Base-by-base conservation (phyloP, 2,888 invertebrate genomes). In the Acleris sparsana region DNA sequence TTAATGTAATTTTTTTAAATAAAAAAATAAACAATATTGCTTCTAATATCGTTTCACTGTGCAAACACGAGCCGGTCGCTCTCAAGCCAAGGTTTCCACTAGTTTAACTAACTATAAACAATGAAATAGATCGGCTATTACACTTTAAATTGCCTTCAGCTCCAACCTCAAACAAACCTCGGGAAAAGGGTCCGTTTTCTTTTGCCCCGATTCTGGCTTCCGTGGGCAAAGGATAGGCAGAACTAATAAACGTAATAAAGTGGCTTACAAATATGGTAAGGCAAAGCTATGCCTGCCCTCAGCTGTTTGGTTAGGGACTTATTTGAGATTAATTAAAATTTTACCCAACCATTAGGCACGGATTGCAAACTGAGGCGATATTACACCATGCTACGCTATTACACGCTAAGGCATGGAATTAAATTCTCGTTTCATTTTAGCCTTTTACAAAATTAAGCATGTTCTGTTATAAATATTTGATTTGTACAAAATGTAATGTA, bases 111-210 rank as follows among this genome's bases (percentile, higher is more conserved):
- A 53, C 49, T 20, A 22, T 22, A 53, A 43, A 53, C 49, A 25
- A 64, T 59, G 48, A 49, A 59, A 59, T 53, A 18, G 53, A 49
- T 59, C 46, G 44, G 48, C 48, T 48, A 59, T 64, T 48, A 59
- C 53, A 59, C 49, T 43, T 52, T 55, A 75, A 79, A 79, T 72
- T 73, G 77, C 73, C 69, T 73, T 77, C 74, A 79, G 74, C 77
- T 70, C 73, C 66, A 72, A 77, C 75, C 76, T 74, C 69, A 68
- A 69, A 73, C 70, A 71, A 70, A 75, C 72, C 70, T 72, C 69
- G 67, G 75, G 70, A 75, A 80, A 80, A 77, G 77, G 74, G 74
- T 69, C 71, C 63, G 71, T 64, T 76, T 80, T 79, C 77, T 79
- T 80, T 79, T 75, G 80, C 77, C 77, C 75, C 74, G 63, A 64